phyloP scores from a whole-genome alignment of 2,888 invertebrate genomes.

The Xylota sylvarum region DNA sequence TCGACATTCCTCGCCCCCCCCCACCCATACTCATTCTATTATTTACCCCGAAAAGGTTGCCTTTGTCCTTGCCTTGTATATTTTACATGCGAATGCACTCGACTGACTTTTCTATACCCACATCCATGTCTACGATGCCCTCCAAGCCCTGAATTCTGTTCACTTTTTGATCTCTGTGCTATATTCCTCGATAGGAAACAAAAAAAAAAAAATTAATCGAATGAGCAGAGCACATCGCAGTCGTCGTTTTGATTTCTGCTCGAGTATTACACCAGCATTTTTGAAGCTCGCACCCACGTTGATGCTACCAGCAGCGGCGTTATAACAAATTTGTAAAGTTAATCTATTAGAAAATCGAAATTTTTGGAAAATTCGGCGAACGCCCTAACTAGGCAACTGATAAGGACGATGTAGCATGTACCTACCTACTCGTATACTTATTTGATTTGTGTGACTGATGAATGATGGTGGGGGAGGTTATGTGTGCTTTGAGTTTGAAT shows the following conservation, averaged over 20 bases:
- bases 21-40: neutral
- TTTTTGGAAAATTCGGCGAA: slow-evolving; percentile 23
- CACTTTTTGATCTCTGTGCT: slow-evolving; percentile 6
- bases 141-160: neutral
- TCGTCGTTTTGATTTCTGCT: slow-evolving; percentile 28
- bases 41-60: slow-evolving; percentile 35
- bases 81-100: slow-evolving; percentile 42
- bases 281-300: neutral
- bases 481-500: slow-evolving; percentile 29
- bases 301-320: slow-evolving; percentile 2
- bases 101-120: slow-evolving; percentile 23
- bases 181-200: neutral
- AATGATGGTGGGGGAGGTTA: neutral
- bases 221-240: slow-evolving; percentile 42
- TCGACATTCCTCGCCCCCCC: neutral
- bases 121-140: neutral
- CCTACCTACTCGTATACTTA: neutral
- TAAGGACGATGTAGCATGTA: slow-evolving; percentile 4
- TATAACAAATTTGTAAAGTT: slow-evolving; percentile 27
- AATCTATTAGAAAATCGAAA: slow-evolving; percentile 65
- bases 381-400: slow-evolving; percentile 29
- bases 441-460: slow-evolving; percentile 27
- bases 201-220: slow-evolving; percentile 38
- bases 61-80: slow-evolving; percentile 7
- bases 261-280: slow-evolving; percentile 25